Evolutionary conservation across 2,113 vertebrate genomes (phyloP), one percentile per base, ranked within the genome.

Genomic region (Entelurus aequoreus): DNA sequence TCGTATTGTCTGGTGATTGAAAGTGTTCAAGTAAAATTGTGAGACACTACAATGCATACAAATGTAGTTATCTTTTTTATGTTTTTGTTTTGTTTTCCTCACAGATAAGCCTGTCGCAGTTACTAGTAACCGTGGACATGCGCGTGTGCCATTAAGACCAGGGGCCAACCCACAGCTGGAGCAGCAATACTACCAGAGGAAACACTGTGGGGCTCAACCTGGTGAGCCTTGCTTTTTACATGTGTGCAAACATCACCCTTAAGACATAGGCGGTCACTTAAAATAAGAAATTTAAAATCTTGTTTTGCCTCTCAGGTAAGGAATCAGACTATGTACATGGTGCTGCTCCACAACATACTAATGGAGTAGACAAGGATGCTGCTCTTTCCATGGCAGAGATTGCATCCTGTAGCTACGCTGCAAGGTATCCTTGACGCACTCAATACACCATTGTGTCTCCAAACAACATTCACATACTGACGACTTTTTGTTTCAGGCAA

Each of bases 381-480:
- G 69, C 90, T 57, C 88, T 94, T 50, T 99, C 97, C 36, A 97
- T 94, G 93, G 96, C 97, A 76, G 97, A 99, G 89, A 97, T 99
- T 68, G 95, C 97, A 51, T 99, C 97, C 52, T 99, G 97, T 80
- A 99, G 95, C 85, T 99, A 99, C 28, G 95, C 97, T 88, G 97
- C 97, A 66, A 94, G 96, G 97, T 98, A 87, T 67, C 42, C 3
- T 11, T 46, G 11, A 46, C 7, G 4, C 0, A 8, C 15, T 36
- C 9, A 37, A 28, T n/a, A 5, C 1, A 2, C 16, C 15, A 35
- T 28, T 15, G 4, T 28, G 4, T 14, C 9, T 59, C 28, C 37
- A 46, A 60, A 52, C 11, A 2, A 15, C 21, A 62, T 38, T 47
- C 13, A 61, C 8, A n/a, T 48, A 66, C 28, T n/a, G n/a, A 2